Conservation (phyloP, 2,797 vertebrate genomes). For the Squalus acanthias region DNA sequence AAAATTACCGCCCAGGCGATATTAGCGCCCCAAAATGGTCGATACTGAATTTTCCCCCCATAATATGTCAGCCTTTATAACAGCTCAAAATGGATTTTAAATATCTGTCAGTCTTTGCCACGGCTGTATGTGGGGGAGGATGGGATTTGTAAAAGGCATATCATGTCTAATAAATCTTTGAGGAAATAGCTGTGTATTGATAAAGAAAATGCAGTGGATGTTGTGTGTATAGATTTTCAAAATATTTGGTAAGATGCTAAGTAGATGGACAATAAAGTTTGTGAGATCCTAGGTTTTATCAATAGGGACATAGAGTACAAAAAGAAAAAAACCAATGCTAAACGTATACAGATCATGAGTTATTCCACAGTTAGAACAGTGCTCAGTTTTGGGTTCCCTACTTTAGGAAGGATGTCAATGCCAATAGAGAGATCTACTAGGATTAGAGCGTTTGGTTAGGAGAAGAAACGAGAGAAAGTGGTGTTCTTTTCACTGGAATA, state of each 20-base stretch:
- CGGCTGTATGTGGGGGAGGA: not conserved
- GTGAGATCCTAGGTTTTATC: not conserved
- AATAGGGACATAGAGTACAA: not conserved
- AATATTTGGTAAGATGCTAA: not conserved
- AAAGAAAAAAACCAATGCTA: not conserved
- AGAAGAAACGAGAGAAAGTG: not conserved
- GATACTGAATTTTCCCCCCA: no score
- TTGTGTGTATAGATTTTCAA: not conserved
- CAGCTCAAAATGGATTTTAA: not conserved
- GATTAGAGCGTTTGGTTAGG: not conserved
- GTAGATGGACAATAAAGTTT: not conserved
- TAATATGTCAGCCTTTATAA: not conserved
- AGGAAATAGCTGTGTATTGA: not conserved
- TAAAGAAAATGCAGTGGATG: not conserved
- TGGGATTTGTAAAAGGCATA: not conserved
- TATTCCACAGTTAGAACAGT: not conserved
- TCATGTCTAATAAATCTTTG: not conserved
- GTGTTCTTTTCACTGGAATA: no score
- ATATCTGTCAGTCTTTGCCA: not conserved
- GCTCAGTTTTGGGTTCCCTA: not conserved
- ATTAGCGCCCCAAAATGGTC: no score
- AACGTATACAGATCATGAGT: not conserved
- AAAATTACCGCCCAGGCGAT: no score
- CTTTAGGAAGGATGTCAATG: not conserved
- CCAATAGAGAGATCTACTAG: not conserved